Percentiles rank a stretch among this genome's conserved stretches.
These are phyloP conservation scores for Catharus bicknelli DNA, from an alignment of 2,113 vertebrate species.

Conservation along the genomic window DNA sequence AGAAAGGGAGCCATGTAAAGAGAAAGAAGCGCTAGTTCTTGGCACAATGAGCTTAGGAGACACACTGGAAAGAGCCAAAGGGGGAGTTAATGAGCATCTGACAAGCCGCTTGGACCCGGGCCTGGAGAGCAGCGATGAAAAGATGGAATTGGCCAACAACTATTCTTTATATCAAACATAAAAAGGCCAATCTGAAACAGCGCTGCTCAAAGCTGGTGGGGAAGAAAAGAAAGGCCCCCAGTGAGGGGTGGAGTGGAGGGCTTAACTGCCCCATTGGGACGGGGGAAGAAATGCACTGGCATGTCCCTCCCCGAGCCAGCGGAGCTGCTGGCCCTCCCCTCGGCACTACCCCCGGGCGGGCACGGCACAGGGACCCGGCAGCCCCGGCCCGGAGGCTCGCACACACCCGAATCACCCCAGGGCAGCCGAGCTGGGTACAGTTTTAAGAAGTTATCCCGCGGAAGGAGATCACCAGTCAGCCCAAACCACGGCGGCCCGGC, in stretches of 20 bases:
- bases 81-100: constrained; percentile 97
- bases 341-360: not conserved
- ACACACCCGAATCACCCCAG: not conserved
- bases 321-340: not conserved
- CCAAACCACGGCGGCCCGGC: not conserved
- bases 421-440: not conserved
- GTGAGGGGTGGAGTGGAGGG: constrained; percentile 67
- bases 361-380: not conserved
- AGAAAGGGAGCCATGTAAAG: constrained; percentile 87
- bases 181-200: constrained; percentile 87
- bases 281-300: not conserved
- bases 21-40: constrained; percentile 87
- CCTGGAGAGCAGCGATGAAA: constrained; percentile 88
- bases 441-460: not conserved
- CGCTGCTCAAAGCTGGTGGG: constrained; percentile 83
- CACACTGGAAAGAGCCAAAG: constrained; percentile 89
- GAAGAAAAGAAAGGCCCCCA: constrained; percentile 76
- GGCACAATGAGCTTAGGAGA: constrained; percentile 91
- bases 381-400: not conserved
- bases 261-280: constrained; percentile 53
- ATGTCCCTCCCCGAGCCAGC: not conserved
- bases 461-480: not conserved
- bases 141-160: constrained; percentile 84
- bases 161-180: constrained; percentile 88
- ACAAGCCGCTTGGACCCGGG: constrained; percentile 88